Evolutionary conservation across 2,113 vertebrate species (phyloP), one percentile per base, ranked within the genome.

Genomic region (Microcebus ravelobensis): DNA sequence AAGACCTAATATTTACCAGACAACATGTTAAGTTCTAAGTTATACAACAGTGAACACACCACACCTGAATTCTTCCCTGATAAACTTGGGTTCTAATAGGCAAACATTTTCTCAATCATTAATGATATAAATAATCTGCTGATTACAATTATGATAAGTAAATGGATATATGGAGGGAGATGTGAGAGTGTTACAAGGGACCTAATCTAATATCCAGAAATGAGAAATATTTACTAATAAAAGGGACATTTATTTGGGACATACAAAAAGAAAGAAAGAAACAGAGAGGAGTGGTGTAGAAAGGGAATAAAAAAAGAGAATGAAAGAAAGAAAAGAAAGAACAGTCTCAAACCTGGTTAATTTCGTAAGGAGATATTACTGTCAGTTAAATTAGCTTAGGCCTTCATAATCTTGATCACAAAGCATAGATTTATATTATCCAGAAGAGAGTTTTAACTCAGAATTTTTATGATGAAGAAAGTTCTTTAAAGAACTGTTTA

Each of bases 381-480:
- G 20, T 48, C 9, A 61, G 5, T 61, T 92, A 73, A 90, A 21
- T 52, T 4, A 90, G 23, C 39, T 83, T 34, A 90, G 3, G 4
- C 14, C 7, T 79, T 45, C 13, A 48, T 87, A 50, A 50, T 65
- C 45, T 8, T 42, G 21, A 25, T 48, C 25, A 88, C 3, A 74
- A 68, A 34, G 12, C 34, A 71, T 67, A 25, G 20, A 31, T 82
- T 36, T 42, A 7, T 57, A 55, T 82, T 65, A 73, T 31, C 10
- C 15, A 79, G 14, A 91, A 4, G 6, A 18, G 27, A 7, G 79
- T 77, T 94, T 92, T 63, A 84, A 71, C 31, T 57, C 18, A 34
- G 8, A 87, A 93, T 27, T 92, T 70, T 93, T 94, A 55, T 77
- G 13, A 55, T 93, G 7, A 95, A 59, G 50, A 81, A 86, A 50